Evolutionary conservation across 2,797 vertebrate genomes (phyloP), one percentile per base, ranked within the genome.

Genomic region (Enteromius radiatus): DNA sequence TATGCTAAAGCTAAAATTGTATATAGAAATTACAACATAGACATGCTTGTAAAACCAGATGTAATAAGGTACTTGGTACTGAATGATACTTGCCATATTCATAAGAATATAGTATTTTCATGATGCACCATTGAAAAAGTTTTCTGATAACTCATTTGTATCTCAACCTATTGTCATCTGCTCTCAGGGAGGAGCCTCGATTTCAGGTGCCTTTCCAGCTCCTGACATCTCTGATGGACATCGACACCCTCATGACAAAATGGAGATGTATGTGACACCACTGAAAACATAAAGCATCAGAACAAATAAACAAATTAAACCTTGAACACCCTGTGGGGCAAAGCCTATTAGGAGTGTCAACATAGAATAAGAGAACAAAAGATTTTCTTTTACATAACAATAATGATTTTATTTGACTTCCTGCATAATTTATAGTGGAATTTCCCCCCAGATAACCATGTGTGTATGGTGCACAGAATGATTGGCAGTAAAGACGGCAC

Each of bases 191-290:
- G 70, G 98, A 99, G 86, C 98, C 98, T 15, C 94, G 98, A 65
- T 99, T 99, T 91, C 98, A 99, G 91, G 96, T 99, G 76, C 98
- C 98, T 1, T 99, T 99, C 91, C 98, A 99, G 91, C 92, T 99
- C 86, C 94, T 99, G 80, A 98, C 95, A 5, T 97, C 91, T 64
- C 95, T 99, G 26, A 99, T 98, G 97, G 97, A 99, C 69, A 94
- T 98, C 0, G 98, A 99, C 87, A 95, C 93, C 1, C 96, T 98
- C 77, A 97, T 99, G 96, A 98, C 98, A 69, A 99, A 98, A 90
- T 99, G 98, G 98, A 96, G 98, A 96, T 98, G 98, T 99, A 91
- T 95, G 98, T 91, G 41, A 69, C 36, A 31, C 10, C 31, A 7
- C 45, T 45, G 5, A 23, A 81, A 59, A 49, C n/a, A 43, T n/a